Evolutionary conservation across 2,113 vertebrate species (phyloP).

Genomic region (Seriola quinqueradiata): DNA sequence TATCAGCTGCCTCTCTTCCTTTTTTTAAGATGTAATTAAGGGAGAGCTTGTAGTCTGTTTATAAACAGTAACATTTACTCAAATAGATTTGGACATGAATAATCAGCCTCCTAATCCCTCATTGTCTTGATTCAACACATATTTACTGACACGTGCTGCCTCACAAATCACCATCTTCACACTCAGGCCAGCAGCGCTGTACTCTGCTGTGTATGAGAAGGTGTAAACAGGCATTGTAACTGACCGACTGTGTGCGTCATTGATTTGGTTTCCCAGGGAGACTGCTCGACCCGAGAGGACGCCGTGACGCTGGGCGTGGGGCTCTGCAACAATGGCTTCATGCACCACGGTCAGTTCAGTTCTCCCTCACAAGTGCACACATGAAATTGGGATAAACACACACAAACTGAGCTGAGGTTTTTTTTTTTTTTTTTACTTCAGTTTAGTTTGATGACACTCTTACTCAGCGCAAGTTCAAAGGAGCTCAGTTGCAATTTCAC

Average conservation of each 20-base stretch:
- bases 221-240: constrained; percentile 58
- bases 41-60: neutral
- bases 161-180: constrained; percentile 5
- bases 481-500: too few relatives aligned
- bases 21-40: neutral
- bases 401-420: neutral
- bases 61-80: neutral
- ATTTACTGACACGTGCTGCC: constrained; percentile 24
- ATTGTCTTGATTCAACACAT: constrained; percentile 5
- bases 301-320: constrained; percentile 95
- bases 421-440: neutral
- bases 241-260: constrained; percentile 71
- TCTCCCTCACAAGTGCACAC: neutral
- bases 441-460: neutral
- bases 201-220: constrained; percentile 36
- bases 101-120: neutral
- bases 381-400: neutral
- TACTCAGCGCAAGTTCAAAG: too few relatives aligned
- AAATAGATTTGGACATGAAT: neutral
- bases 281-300: constrained; percentile 95
- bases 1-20: neutral
- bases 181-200: constrained; percentile 13
- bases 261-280: constrained; percentile 88
- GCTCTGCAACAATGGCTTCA: constrained; percentile 98
- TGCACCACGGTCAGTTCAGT: constrained; percentile 94